These are phyloP conservation scores for Lutra lutra DNA, from an alignment of 2,797 vertebrate species.

Conservation along the genomic window DNA sequence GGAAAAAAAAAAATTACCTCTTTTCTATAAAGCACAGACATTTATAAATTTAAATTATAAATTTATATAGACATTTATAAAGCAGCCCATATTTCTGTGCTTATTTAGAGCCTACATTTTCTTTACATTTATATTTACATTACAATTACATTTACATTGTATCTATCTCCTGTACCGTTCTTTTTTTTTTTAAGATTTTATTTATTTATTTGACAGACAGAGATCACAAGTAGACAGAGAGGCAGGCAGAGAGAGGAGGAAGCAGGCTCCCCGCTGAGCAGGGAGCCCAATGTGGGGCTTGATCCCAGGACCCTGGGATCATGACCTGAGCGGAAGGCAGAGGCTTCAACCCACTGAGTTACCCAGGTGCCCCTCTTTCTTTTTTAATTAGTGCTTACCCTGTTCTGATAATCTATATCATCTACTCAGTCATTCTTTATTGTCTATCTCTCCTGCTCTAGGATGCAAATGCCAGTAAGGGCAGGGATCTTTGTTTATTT, in stretches of 20 bases:
- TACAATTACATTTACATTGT: not conserved
- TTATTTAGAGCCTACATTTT: slow-evolving; percentile 7
- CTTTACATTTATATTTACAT: not conserved
- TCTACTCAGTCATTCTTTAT: not conserved
- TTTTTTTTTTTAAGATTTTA: not conserved
- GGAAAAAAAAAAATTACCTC: not conserved
- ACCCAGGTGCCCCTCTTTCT: too few species aligned
- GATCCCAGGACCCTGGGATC: too few species aligned
- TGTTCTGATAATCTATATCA: not conserved
- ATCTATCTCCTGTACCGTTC: not conserved
- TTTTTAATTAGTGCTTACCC: not conserved
- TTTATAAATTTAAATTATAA: too few species aligned
- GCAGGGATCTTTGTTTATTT: not conserved
- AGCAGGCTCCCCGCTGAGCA: too few species aligned
- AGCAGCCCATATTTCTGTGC: not conserved
- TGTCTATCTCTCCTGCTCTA: not conserved
- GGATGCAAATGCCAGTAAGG: not conserved
- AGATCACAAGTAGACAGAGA: too few species aligned
- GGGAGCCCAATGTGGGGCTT: too few species aligned
- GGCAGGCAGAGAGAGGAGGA: too few species aligned
- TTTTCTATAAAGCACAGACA: not conserved
- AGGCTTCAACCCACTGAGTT: too few species aligned
- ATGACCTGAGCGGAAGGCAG: too few species aligned
- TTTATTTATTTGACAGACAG: too few species aligned
- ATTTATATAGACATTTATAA: too few species aligned